Percentiles rank a stretch among this genome's conserved stretches.
phyloP scores from a whole-genome alignment of 2,888 invertebrate species.

The Leptothorax acervorum region DNA sequence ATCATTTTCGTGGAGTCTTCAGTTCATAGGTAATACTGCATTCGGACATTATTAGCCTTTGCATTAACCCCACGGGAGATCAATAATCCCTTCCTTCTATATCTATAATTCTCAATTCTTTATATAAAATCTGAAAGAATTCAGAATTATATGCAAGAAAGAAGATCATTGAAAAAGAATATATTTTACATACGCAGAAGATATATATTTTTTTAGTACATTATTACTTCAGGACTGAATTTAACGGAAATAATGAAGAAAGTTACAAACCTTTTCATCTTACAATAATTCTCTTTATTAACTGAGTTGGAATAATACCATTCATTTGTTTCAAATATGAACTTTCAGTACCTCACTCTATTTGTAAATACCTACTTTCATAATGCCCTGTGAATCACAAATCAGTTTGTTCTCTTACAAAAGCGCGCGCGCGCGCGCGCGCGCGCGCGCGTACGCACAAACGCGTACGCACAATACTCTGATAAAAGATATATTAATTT shows the following conservation, averaged over 20 bases:
- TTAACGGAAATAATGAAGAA: neutral
- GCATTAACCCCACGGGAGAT: constrained; percentile 7
- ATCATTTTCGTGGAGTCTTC: constrained; percentile 37
- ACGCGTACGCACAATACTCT: neutral
- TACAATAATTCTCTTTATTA: neutral
- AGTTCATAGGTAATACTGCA: constrained; percentile 18
- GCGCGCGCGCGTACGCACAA: neutral
- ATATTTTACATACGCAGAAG: neutral
- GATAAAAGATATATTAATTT: constrained; percentile 29
- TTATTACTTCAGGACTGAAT: neutral
- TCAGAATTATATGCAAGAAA: neutral
- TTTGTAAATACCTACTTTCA: constrained; percentile 2
- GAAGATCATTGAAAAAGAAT: neutral
- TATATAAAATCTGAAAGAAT: neutral
- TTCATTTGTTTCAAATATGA: neutral
- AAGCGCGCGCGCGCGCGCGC: neutral
- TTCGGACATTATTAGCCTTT: constrained; percentile 25
- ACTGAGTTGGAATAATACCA: neutral
- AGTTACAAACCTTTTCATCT: neutral
- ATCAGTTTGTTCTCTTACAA: neutral
- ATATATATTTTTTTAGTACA: neutral
- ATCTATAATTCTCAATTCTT: neutral
- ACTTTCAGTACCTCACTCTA: neutral
- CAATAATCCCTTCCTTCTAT: neutral
- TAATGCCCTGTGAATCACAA: neutral